Conservation (phyloP, 2,888 invertebrate species). For the Iphiclides podalirius region DNA sequence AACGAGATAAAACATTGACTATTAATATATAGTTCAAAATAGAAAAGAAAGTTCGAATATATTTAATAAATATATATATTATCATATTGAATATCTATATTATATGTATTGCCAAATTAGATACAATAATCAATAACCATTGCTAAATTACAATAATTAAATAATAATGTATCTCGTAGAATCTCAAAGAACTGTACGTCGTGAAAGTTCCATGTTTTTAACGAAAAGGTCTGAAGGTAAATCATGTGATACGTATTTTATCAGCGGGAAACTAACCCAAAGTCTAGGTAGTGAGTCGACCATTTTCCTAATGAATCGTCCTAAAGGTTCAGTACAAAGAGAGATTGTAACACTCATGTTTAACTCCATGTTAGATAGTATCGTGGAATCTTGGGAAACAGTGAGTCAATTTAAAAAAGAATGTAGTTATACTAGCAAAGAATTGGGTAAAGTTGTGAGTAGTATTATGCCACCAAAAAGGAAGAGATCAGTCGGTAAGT, state of each 20-base stretch:
- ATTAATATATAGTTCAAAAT: too few relatives aligned
- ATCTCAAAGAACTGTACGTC: conserved; percentile 55
- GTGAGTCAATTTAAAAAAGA: conserved; percentile 42
- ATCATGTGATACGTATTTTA: not conserved
- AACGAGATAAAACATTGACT: too few relatives aligned
- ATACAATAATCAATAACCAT: not conserved
- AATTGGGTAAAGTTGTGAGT: conserved; percentile 44
- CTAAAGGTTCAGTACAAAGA: conserved; percentile 50
- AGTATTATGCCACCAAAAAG: conserved; percentile 42
- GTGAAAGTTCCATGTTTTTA: conserved; percentile 58
- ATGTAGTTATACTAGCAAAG: conserved; percentile 34
- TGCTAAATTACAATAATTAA: too few relatives aligned
- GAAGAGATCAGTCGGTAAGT: conserved; percentile 40
- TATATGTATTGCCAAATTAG: not conserved
- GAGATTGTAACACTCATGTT: conserved; percentile 61
- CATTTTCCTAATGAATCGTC: conserved; percentile 32
- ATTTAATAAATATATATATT: too few relatives aligned
- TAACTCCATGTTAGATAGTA: conserved; percentile 60
- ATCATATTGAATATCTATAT: too few relatives aligned
- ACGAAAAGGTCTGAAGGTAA: conserved; percentile 28
- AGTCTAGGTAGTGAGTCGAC: conserved; percentile 40
- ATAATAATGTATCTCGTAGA: conserved; percentile 65
- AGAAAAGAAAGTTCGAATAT: too few relatives aligned
- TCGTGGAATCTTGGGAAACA: conserved; percentile 61
- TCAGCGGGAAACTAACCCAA: conserved; percentile 4